A percentile compares a stretch with the other conserved stretches of the same genome.
Evolutionary conservation across 2,888 invertebrate species (phyloP).

Genomic region (Cosmopolites sordidus): DNA sequence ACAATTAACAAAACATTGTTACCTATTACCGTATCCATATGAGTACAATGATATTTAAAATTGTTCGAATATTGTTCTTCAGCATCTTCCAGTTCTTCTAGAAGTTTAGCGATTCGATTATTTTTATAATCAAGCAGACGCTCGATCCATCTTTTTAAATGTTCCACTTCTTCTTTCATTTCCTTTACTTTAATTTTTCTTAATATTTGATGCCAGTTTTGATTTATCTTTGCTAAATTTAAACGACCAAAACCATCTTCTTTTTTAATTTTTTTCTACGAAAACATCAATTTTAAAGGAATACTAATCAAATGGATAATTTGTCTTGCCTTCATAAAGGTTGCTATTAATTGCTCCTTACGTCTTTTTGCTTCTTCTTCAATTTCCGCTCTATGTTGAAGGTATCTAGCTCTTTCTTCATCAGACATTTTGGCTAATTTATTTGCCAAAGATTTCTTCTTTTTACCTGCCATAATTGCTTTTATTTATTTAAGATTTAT

Average conservation of each 20-base stretch:
- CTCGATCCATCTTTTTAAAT: slow-evolving; percentile 58
- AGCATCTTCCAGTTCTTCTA: slow-evolving; percentile 63
- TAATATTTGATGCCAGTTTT: slow-evolving; percentile 76
- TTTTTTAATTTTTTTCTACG: slow-evolving; percentile 75
- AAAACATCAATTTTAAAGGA: too few species aligned
- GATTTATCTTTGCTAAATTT: slow-evolving; percentile 80
- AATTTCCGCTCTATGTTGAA: slow-evolving; percentile 72
- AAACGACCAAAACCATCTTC: slow-evolving; percentile 75
- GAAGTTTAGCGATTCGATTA: slow-evolving; percentile 59
- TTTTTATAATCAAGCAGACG: slow-evolving; percentile 66
- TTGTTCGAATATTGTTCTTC: slow-evolving; percentile 70
- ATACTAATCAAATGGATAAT: slow-evolving; percentile 1
- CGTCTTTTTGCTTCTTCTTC: slow-evolving; percentile 79
- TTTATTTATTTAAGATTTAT: too few species aligned
- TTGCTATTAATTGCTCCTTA: slow-evolving; percentile 73
- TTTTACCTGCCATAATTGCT: slow-evolving; percentile 51
- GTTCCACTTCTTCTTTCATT: slow-evolving; percentile 64
- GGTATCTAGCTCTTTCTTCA: slow-evolving; percentile 73
- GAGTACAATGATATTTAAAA: slow-evolving; percentile 68
- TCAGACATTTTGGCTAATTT: slow-evolving; percentile 81
- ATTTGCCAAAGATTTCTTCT: slow-evolving; percentile 68
- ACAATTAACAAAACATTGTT: slow-evolving; percentile 31
- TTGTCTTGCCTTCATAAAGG: slow-evolving; percentile 72
- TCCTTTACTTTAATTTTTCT: slow-evolving; percentile 73
- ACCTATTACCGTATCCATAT: slow-evolving; percentile 67